phyloP scores from a whole-genome alignment of 1,140 invertebrate species.

The Anagrus nilaparvatae region DNA sequence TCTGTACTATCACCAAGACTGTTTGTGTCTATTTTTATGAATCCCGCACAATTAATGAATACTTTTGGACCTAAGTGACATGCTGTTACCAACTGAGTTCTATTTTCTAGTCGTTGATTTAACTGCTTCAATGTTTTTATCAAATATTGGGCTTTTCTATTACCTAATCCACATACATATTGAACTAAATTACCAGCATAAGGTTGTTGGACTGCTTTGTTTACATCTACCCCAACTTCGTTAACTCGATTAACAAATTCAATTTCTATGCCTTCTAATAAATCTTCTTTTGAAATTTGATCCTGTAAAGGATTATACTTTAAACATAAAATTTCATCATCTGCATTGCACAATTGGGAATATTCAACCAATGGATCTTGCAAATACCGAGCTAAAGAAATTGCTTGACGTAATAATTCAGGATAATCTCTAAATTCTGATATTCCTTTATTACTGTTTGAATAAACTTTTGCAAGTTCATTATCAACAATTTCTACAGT shows the following conservation, averaged over 20 bases:
- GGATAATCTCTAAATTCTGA: slow-evolving; percentile 90
- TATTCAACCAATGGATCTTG: slow-evolving; percentile 96
- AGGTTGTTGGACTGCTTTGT: slow-evolving; percentile 77
- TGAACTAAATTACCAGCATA: slow-evolving; percentile 88
- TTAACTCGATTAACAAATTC: slow-evolving; percentile 93
- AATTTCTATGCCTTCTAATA: slow-evolving; percentile 73
- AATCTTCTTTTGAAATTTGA: slow-evolving; percentile 72
- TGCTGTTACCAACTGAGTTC: slow-evolving; percentile 82
- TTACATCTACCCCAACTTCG: slow-evolving; percentile 98
- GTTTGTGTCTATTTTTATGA: slow-evolving; percentile 97
- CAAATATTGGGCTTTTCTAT: slow-evolving; percentile 84
- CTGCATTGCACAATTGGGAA: slow-evolving; percentile 86
- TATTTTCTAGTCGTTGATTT: slow-evolving; percentile 86
- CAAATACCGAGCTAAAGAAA: slow-evolving; percentile 82
- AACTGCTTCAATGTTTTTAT: slow-evolving; percentile 88
- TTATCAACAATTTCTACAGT: slow-evolving; percentile 89
- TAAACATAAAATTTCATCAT: slow-evolving; percentile 93
- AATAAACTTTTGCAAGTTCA: slow-evolving; percentile 81
- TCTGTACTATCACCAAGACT: slow-evolving; percentile 88
- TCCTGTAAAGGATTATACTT: slow-evolving; percentile 71
- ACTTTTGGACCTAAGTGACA: slow-evolving; percentile 98
- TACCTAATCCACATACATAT: slow-evolving; percentile 95
- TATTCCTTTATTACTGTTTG: slow-evolving; percentile 79
- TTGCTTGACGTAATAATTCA: slow-evolving; percentile 73
- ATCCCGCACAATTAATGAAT: slow-evolving; percentile 98